Conservation (phyloP, 2,113 vertebrate genomes). For the Chrysochloris asiatica region DNA sequence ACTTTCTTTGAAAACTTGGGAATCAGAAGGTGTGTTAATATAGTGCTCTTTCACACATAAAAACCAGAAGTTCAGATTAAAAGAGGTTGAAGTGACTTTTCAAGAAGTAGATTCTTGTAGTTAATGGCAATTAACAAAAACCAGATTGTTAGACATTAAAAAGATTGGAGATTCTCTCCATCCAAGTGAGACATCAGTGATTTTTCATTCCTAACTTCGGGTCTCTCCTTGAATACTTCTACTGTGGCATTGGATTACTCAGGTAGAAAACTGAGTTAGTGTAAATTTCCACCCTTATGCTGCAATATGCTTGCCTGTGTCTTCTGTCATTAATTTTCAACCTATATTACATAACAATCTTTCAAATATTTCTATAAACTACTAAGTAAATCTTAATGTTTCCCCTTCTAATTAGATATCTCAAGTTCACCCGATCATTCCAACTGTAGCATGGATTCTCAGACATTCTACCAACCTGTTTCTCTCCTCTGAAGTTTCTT, state of each 20-base stretch:
- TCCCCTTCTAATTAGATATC: neutral
- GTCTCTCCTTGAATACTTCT: neutral
- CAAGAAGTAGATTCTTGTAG: neutral
- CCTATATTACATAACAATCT: neutral
- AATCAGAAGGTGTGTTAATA: neutral
- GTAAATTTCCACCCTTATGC: neutral
- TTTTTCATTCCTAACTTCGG: neutral
- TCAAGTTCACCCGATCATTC: neutral
- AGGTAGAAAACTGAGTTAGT: neutral
- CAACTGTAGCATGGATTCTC: neutral
- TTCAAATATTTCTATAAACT: neutral
- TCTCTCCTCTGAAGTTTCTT: neutral
- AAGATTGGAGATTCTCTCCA: neutral
- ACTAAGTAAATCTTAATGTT: neutral
- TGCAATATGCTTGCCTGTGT: neutral
- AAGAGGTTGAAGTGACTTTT: neutral
- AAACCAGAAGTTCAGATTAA: neutral
- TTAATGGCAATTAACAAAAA: neutral
- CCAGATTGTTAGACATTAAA: neutral
- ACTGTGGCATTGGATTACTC: neutral
- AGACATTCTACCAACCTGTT: neutral
- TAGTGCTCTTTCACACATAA: rapidly evolving
- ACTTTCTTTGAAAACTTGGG: neutral
- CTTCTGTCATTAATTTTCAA: neutral
- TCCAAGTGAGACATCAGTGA: neutral